Percentiles rank a stretch among this genome's conserved stretches.
phyloP scores from a whole-genome alignment of 2,888 invertebrate genomes.

The Heliconius sara region DNA sequence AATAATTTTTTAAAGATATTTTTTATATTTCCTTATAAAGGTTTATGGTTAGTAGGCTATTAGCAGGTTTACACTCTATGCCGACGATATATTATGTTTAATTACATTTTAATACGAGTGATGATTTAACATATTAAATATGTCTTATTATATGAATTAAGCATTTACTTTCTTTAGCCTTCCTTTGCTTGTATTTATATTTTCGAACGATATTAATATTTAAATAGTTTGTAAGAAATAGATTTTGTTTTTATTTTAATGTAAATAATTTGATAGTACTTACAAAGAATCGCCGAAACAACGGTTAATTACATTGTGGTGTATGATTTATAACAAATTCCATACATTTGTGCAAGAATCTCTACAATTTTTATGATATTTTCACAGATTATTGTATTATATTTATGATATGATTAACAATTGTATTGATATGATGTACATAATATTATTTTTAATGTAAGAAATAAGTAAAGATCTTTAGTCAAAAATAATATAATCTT shows the following conservation, averaged over 20 bases:
- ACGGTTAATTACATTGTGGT: background rate
- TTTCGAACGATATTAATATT: slow-evolving; percentile 45
- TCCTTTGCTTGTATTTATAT: slow-evolving; percentile 49
- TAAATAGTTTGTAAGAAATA: slow-evolving; percentile 34
- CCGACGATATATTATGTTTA: background rate
- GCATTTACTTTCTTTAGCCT: slow-evolving; percentile 11
- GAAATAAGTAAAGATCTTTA: slow-evolving; percentile 79
- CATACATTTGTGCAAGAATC: background rate
- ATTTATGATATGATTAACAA: slow-evolving; percentile 56
- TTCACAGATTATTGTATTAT: slow-evolving; percentile 46
- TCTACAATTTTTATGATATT: background rate
- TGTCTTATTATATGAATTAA: slow-evolving; percentile 17
- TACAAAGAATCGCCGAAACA: slow-evolving; percentile 14
- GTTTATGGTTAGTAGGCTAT: no score
- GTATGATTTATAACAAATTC: slow-evolving; percentile 1
- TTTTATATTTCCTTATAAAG: no score
- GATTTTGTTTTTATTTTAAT: slow-evolving; percentile 26
- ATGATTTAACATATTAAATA: slow-evolving; percentile 10
- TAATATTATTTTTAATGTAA: slow-evolving; percentile 82
- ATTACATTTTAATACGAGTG: slow-evolving; percentile 19
- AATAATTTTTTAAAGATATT: no score
- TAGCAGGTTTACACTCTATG: no score
- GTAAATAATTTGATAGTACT: slow-evolving; percentile 36
- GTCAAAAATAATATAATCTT: slow-evolving; percentile 65
- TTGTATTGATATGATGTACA: slow-evolving; percentile 72